phyloP scores from a whole-genome alignment of 2,113 vertebrate species.

The Erinaceus europaeus region DNA sequence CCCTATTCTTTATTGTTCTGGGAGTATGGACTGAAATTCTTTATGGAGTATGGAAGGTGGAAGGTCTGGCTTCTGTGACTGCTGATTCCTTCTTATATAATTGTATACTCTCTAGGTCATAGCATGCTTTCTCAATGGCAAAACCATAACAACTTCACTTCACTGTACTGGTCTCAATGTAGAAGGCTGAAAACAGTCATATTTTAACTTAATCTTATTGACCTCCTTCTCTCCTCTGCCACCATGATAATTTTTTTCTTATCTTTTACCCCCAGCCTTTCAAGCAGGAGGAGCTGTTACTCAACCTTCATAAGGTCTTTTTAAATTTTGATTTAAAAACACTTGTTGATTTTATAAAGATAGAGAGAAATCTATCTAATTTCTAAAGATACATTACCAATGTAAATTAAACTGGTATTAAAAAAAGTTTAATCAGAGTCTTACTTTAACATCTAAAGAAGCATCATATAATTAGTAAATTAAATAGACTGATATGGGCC shows the following conservation, averaged over 20 bases:
- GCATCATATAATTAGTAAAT: not conserved
- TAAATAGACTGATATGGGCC: not conserved
- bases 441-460: not conserved
- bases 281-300: not conserved
- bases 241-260: rapidly evolving
- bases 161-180: not conserved
- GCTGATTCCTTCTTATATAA: no score
- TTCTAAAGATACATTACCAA: not conserved
- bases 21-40: no score
- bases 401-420: not conserved
- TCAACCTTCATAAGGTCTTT: not conserved
- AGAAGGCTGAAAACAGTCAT: no score
- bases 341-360: no score
- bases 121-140: not conserved
- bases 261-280: not conserved
- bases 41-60: no score
- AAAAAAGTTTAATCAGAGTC: not conserved
- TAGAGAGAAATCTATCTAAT: slow-evolving; percentile 9
- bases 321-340: not conserved
- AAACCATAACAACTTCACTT: not conserved
- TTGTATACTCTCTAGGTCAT: not conserved
- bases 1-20: no score
- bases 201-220: not conserved
- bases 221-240: rapidly evolving
- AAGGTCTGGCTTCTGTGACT: no score